Base-by-base conservation (phyloP, 2,113 vertebrate species). In the Cheilinus undulatus region DNA sequence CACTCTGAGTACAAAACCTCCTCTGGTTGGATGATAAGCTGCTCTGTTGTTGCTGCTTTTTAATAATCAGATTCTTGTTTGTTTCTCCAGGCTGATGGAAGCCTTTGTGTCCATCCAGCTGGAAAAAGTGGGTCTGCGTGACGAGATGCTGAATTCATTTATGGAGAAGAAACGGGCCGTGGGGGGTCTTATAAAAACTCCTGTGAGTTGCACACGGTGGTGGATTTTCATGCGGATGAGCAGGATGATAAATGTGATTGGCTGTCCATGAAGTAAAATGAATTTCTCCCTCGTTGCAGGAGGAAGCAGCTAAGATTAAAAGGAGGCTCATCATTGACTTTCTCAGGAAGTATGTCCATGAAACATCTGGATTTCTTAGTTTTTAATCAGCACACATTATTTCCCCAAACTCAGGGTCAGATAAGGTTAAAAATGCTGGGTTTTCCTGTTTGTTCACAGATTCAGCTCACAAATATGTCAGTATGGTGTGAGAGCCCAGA, bases 31-130 rank as follows among this genome's bases (percentile, higher is more conserved):
- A n/a, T 62, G 58, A 61, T 52, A 20, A 50, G 19, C 28, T 26
- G 11, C 9, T 9, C 9, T 34, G 24, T 57, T 23, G 26, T 48
- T 19, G 8, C 43, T 23, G 23, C n/a, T 59, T 13, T 58, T 53
- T 46, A 32, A 64, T 56, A 56, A 46, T 64, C 3, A 32, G 3
- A 62, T 13, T 72, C 14, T 66, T 36, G 46, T 62, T 28, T 73
- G n/a, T 57, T 30, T 9, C 52, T 81, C 30, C 87, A 95, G 93
- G 68, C 56, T 57, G 61, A 85, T 76, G 3, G 91, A 94, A 27
- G 86, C 92, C 28, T 96, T 96, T 3, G 63, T 95, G 75, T 96
- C 93, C 51, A 86, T 95, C 85, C 90, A 93, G 23, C 74, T 94
- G 79, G 92, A 94, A 85, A 95, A 95, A 86, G 9, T 26, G 8